Evolutionary conservation across 2,888 invertebrate genomes (phyloP).

Genomic region (Cantharis rustica): DNA sequence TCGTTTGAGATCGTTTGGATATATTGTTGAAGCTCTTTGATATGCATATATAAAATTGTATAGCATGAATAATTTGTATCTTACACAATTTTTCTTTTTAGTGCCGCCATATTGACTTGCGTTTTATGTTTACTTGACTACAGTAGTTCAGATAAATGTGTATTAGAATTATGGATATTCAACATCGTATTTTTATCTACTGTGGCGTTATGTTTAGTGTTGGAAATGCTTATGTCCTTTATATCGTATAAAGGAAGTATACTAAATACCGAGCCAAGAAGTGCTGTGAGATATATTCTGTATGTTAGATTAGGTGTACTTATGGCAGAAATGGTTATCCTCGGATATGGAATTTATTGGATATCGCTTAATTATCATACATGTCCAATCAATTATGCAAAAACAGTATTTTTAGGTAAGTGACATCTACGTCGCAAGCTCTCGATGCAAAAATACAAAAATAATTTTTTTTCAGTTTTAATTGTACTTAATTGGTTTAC

Average conservation of each 20-base stretch:
- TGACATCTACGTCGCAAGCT: constrained; percentile 14
- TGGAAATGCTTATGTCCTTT: constrained; percentile 70
- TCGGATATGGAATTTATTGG: constrained; percentile 74
- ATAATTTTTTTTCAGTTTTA: constrained; percentile 61
- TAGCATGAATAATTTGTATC: background rate
- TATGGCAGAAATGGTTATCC: constrained; percentile 76
- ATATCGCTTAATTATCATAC: constrained; percentile 67
- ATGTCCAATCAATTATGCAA: constrained; percentile 70
- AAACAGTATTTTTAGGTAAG: constrained; percentile 76
- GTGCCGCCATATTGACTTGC: constrained; percentile 56
- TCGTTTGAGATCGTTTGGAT: background rate
- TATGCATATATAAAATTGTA: background rate
- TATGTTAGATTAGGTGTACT: constrained; percentile 71
- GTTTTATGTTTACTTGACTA: constrained; percentile 59
- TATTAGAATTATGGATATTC: constrained; percentile 58
- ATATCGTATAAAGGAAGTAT: constrained; percentile 76
- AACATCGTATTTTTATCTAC: constrained; percentile 63
- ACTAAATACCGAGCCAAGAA: constrained; percentile 68
- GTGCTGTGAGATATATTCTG: constrained; percentile 73
- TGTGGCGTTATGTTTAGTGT: constrained; percentile 59
- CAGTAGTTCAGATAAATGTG: constrained; percentile 54
- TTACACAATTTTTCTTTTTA: constrained; percentile 48
- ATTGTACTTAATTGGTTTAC: constrained; percentile 80
- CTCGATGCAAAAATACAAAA: background rate
- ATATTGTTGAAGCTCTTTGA: background rate